phyloP scores from a whole-genome alignment of 2,888 invertebrate species.

The Ochropacha duplaris region DNA sequence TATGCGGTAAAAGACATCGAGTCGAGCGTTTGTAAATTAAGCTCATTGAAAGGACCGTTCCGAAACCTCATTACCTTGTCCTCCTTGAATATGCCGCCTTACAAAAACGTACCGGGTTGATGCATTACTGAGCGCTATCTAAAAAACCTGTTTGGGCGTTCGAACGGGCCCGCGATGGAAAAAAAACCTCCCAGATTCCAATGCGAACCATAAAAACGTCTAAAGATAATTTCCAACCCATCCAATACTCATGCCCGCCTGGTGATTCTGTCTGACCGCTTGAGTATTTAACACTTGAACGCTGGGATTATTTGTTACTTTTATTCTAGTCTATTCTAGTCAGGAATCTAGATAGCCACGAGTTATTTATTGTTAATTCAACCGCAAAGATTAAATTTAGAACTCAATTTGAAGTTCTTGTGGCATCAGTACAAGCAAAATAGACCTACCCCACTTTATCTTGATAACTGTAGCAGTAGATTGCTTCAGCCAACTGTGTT shows the following conservation, averaged over 20 bases:
- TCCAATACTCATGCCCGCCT: slow-evolving; percentile 57
- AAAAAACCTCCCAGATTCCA: slow-evolving; percentile 79
- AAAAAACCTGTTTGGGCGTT: slow-evolving; percentile 80
- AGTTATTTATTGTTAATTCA: slow-evolving; percentile 1
- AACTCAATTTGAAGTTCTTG: slow-evolving; percentile 1
- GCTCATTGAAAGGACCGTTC: slow-evolving; percentile 65
- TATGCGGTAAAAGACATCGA: slow-evolving; percentile 12
- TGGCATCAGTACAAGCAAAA: background rate
- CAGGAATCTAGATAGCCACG: background rate
- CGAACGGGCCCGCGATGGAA: slow-evolving; percentile 71
- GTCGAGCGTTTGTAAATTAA: slow-evolving; percentile 41
- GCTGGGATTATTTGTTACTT: slow-evolving; percentile 45
- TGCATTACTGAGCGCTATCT: slow-evolving; percentile 82
- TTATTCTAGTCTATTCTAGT: slow-evolving; percentile 33
- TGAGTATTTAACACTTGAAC: slow-evolving; percentile 63
- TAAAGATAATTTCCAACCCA: slow-evolving; percentile 77
- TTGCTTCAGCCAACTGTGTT: background rate
- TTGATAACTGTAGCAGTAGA: background rate
- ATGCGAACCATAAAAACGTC: slow-evolving; percentile 79
- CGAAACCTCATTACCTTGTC: slow-evolving; percentile 71
- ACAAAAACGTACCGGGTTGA: slow-evolving; percentile 77
- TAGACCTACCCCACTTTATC: background rate
- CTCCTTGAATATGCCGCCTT: slow-evolving; percentile 74
- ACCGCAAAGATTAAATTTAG: slow-evolving; percentile 1
- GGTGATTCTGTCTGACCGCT: slow-evolving; percentile 60